These are phyloP conservation scores for Martes martes DNA, from an alignment of 2,113 vertebrate species.

Conservation along the genomic window DNA sequence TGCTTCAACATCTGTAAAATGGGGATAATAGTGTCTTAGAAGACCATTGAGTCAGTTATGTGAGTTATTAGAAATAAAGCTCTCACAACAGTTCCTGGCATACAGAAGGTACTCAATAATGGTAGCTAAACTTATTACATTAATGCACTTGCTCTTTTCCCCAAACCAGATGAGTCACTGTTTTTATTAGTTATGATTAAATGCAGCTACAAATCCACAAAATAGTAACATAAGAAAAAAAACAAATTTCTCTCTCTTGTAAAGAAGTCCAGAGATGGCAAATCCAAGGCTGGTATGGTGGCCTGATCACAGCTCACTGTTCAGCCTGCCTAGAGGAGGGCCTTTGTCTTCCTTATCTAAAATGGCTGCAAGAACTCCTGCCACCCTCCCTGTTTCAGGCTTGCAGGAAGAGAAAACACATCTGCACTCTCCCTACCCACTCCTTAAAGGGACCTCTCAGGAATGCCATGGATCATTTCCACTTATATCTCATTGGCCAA, in stretches of 20 bases:
- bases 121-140: background rate
- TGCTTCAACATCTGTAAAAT: background rate
- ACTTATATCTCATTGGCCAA: background rate
- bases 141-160: background rate
- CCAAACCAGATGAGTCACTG: background rate
- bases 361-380: background rate
- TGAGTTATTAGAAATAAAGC: background rate
- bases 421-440: rapidly evolving
- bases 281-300: background rate
- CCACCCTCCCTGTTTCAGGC: background rate
- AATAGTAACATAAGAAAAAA: background rate
- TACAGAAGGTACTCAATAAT: background rate
- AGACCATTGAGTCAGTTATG: background rate
- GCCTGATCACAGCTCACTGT: background rate
- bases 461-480: background rate
- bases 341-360: background rate
- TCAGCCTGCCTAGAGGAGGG: background rate
- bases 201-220: background rate
- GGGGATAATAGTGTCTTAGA: background rate
- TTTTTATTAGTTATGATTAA: conserved; percentile 51
- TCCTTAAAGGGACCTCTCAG: background rate
- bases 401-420: background rate
- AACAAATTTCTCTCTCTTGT: background rate
- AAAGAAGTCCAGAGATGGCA: background rate
- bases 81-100: background rate